Percentiles rank a stretch among this genome's conserved stretches.
phyloP scores from a whole-genome alignment of 1,140 invertebrate genomes.

The Apis florea region DNA sequence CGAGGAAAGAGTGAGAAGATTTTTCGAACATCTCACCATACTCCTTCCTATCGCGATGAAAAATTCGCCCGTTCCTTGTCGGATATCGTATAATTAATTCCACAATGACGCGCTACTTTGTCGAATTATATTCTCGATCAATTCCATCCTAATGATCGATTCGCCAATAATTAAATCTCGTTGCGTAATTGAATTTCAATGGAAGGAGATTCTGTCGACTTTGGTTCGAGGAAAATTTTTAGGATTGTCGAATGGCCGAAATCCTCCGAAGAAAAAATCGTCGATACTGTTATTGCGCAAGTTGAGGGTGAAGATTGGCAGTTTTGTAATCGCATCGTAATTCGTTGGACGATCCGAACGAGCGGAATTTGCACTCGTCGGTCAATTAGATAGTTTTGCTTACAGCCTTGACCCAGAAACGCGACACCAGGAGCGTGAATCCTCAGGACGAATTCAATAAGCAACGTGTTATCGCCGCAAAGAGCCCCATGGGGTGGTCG shows the following conservation, averaged over 20 bases:
- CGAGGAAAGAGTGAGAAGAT: too few relatives aligned
- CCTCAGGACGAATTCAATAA: constrained; percentile 67
- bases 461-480: constrained; percentile 65
- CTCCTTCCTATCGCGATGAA: too few relatives aligned
- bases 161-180: background rate
- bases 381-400: constrained; percentile 18
- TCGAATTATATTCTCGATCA: background rate
- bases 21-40: background rate
- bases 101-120: background rate
- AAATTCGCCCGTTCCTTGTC: too few relatives aligned
- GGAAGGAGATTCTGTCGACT: background rate
- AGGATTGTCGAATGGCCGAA: too few relatives aligned
- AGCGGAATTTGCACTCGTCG: background rate
- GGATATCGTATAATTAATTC: too few relatives aligned
- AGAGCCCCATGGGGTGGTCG: constrained; percentile 59
- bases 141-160: background rate
- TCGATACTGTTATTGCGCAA: too few relatives aligned
- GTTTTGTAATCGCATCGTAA: background rate
- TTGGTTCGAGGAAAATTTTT: too few relatives aligned
- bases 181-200: too few relatives aligned
- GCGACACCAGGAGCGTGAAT: constrained; percentile 27
- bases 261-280: too few relatives aligned
- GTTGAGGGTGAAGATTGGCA: too few relatives aligned
- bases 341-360: background rate
- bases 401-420: constrained; percentile 65